phyloP scores from a whole-genome alignment of 2,113 vertebrate species.

The Spilogale gracilis region DNA sequence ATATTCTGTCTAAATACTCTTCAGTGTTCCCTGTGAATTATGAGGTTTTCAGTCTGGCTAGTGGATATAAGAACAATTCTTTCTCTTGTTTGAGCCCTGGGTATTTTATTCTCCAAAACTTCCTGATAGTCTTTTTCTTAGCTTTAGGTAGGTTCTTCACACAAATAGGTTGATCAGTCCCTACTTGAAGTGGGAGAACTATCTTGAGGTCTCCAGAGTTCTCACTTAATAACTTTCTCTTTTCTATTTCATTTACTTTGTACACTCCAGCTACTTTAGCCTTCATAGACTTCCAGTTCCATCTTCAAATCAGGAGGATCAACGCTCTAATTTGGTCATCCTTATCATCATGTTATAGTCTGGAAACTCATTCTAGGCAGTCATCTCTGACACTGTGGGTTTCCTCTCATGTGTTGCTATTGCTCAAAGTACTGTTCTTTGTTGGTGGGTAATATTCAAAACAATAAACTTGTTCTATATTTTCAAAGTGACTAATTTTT shows the following conservation, averaged over 20 bases:
- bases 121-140: neutral
- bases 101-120: neutral
- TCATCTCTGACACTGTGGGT: neutral
- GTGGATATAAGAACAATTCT: neutral
- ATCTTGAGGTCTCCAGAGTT: too few species aligned
- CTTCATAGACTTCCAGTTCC: neutral
- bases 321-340: neutral
- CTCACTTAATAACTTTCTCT: neutral
- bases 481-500: neutral
- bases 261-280: neutral
- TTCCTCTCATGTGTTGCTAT: neutral
- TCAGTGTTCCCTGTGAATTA: neutral
- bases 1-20: neutral
- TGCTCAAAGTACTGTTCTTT: neutral
- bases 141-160: neutral
- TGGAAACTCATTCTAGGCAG: neutral
- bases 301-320: neutral
- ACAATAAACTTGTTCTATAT: neutral
- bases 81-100: neutral
- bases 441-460: neutral
- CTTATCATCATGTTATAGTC: neutral
- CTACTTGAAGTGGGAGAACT: neutral
- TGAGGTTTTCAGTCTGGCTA: neutral
- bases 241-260: neutral
- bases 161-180: neutral